These are phyloP conservation scores for Andricus grossulariae DNA, from an alignment of 1,140 invertebrate genomes.

Conservation along the genomic window DNA sequence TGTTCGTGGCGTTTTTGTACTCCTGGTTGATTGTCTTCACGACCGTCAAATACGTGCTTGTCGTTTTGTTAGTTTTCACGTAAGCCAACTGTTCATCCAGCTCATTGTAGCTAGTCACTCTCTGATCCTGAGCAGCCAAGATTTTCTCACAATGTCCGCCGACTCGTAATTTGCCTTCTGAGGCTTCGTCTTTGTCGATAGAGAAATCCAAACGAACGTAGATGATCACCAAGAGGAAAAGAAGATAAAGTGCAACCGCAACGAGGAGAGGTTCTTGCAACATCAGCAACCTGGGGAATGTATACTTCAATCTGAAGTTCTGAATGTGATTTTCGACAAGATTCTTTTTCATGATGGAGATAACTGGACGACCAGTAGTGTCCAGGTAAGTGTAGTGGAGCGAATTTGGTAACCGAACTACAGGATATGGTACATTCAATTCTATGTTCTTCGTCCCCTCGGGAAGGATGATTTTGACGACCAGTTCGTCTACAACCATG, in stretches of 20 bases:
- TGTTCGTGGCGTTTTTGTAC: conserved; percentile 79
- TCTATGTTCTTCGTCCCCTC: conserved; percentile 92
- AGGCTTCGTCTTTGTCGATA: conserved; percentile 82
- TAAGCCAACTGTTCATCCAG: conserved; percentile 81
- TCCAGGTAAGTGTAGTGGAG: conserved; percentile 97
- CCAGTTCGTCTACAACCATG: conserved; percentile 94
- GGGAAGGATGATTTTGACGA: conserved; percentile 94
- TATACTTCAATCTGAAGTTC: conserved; percentile 91
- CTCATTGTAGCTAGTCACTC: conserved; percentile 79
- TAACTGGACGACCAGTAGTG: conserved; percentile 92
- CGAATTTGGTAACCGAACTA: conserved; percentile 84
- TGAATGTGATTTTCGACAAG: conserved; percentile 98
- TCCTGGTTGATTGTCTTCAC: conserved; percentile 81
- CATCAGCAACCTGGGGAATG: conserved; percentile 89
- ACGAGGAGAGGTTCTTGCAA: conserved; percentile 95
- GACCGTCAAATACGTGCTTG: conserved; percentile 74
- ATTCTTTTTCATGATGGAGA: conserved; percentile 91
- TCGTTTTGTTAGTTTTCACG: conserved; percentile 82
- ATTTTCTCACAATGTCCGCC: conserved; percentile 78
- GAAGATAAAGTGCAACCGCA: conserved; percentile 89
- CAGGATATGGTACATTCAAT: conserved; percentile 88
- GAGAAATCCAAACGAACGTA: conserved; percentile 98
- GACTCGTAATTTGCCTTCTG: conserved; percentile 78
- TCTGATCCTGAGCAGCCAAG: conserved; percentile 79
- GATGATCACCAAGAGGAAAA: conserved; percentile 95